Evolutionary conservation across 2,113 vertebrate genomes (phyloP), one percentile per base, ranked within the genome.

Genomic region (Eupsittula cactorum): DNA sequence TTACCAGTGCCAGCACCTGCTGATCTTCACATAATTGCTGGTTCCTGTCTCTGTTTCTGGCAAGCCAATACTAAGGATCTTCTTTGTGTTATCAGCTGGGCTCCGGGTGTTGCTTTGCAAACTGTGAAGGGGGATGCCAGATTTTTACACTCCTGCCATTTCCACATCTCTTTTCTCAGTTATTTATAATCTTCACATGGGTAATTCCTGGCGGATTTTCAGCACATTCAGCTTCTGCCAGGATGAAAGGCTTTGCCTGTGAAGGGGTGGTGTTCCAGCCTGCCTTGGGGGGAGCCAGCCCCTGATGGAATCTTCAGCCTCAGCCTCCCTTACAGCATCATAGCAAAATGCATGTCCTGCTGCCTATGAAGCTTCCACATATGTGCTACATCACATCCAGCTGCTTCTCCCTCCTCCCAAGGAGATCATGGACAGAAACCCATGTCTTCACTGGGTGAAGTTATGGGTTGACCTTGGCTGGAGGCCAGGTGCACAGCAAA

Each of bases 1-100:
- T 91, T 93, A 75, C 60, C 2, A 1, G 25, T 75, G 71, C 90
- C 95, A 94, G 52, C 53, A 85, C 74, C 70, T 92, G 80, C 65
- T 39, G 44, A 17, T 73, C 25, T 79, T 92, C 57, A 79, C 68
- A 69, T 76, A 88, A 81, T 76, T 86, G 24, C 62, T 93, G 59
- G 21, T 76, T 93, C 53, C 52, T 92, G 68, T 83, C 88, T 86
- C 80, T 90, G 88, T 57, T 92, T 83, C 55, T 86, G 80, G 64
- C 60, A 93, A 90, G 52, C 10, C 24, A 78, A 81, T 81, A 14
- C 24, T 42, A n/a, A 92, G 55, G 33, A 55, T 96, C 88, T 71
- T 93, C 92, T 83, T 73, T 71, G 70, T 73, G 73, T 82, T 95
- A 93, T 93, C 92, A 91, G 92, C 86, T 93, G 88, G 52, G 25